Base-by-base conservation (phyloP, 2,113 vertebrate genomes). In the Tetrao urogallus region DNA sequence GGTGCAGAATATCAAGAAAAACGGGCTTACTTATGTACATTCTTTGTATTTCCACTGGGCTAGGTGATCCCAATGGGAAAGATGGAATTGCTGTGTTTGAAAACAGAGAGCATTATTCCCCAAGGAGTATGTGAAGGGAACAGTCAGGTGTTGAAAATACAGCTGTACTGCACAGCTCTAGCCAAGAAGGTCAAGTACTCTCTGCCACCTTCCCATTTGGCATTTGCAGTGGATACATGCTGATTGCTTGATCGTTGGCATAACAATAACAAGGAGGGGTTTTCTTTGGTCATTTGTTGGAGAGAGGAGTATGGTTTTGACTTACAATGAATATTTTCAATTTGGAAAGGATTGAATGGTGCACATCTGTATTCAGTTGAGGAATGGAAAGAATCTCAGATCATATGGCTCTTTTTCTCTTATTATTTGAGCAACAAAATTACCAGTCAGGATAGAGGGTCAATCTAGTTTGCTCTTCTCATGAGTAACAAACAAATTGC, bases 381-480 rank as follows among this genome's bases (percentile, higher is more conserved):
- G 32, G 16, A 81, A 72, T 27, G 34, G 28, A 13, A 63, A 72
- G 24, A 79, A 71, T 69, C n/a, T 79, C 5, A 2, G 21, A 50
- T 91, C 19, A 60, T 17, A 25, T 0, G 0, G 6, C 27, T 74
- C 54, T 4, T 32, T 58, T 66, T 77, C 36, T 43, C 50, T 52
- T 45, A 28, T 24, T 58, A 57, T 73, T 63, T 58, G 19, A 78
- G 38, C 71, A 64, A 63, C 63, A 69, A 81, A 94, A 67, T 86
- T 65, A 25, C n/a, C 14, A 48, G 16, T 8, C 38, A 22, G 10
- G 27, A 7, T 58, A 75, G 34, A 83, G 5, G 9, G n/a, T 80
- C 88, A 43, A 72, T 82, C 34, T 56, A 50, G 42, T 80, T 90
- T 82, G 24, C 28, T 85, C 13, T 74, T 93, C 32, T 60, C 73